Base-by-base conservation (phyloP, 2,797 vertebrate species). In the Macropodus opercularis region DNA sequence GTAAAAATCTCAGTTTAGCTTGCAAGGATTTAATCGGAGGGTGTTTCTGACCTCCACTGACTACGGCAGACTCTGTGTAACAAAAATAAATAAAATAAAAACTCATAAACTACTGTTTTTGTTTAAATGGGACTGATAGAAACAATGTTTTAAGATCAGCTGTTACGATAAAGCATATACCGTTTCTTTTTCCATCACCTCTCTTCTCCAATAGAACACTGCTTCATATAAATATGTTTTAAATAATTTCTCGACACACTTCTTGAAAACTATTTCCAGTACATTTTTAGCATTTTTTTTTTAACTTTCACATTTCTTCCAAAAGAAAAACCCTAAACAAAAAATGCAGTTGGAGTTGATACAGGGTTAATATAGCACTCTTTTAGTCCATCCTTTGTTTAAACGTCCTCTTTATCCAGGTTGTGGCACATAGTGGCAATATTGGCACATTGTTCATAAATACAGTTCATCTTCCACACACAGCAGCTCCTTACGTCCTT, bases 351-450 rank as follows among this genome's bases (percentile, higher is more conserved):
- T 86, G 79, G 77, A 86, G 78, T 89, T 52, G 72, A 90, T 89
- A 91, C 86, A 85, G 84, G 86, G 81, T 89, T 88, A 89, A 85
- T 85, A 89, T 86, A 91, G 87, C 83, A 70, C 76, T 84, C 79
- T 88, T 90, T 73, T 77, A 85, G 84, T 92, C 88, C 85, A 77
- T 89, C 77, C 34, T 57, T 76, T 65, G 72, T 90, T 79, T 73
- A 86, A 85, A 81, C 80, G 85, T 92, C 86, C 91, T 86, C n/a
- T 88, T 80, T 84, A 89, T 88, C 92, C 93, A 78, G 90, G 93
- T 91, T 95, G 93, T 98, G 97, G 97, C 97, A 99, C 97, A 96
- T 98, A 95, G 92, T 94, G 97, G 97, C 95, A 94, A 98, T 95
- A 96, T 98, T 97, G 96, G 97, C 96, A 98, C 95, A 95, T 92